Evolutionary conservation across 2,888 invertebrate species (phyloP).

Genomic region (Noctua pronuba): DNA sequence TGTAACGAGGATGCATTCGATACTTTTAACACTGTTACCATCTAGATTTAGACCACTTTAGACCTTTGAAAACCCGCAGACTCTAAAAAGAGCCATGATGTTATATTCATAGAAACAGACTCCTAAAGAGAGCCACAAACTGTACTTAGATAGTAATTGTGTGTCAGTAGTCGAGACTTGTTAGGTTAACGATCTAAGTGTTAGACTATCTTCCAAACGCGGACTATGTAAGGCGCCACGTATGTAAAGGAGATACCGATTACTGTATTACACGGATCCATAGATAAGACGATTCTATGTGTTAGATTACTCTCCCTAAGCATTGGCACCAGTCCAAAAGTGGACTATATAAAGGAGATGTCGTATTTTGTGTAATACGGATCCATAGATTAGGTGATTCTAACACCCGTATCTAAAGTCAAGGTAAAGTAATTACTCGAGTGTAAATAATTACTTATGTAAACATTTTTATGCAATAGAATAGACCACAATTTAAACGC

Average conservation of each 20-base stretch:
- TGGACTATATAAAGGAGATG: neutral
- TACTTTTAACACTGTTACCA: neutral
- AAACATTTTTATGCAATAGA: too few relatives aligned
- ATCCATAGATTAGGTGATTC: slow-evolving; percentile 7
- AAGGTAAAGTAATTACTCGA: too few relatives aligned
- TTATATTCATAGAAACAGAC: neutral
- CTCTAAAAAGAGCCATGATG: slow-evolving; percentile 5
- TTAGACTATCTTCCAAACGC: neutral
- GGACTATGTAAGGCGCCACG: neutral
- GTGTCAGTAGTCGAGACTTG: slow-evolving; percentile 13
- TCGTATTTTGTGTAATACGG: neutral
- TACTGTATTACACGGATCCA: neutral
- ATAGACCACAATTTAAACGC: too few relatives aligned
- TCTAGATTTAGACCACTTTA: slow-evolving; percentile 47
- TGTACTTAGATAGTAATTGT: neutral
- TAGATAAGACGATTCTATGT: neutral
- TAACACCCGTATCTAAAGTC: neutral
- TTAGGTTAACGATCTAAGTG: slow-evolving; percentile 15
- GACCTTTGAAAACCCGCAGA: neutral
- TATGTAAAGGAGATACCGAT: neutral
- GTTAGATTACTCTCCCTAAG: neutral
- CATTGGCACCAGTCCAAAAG: slow-evolving; percentile 1
- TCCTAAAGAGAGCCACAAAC: slow-evolving; percentile 1
- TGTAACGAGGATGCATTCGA: slow-evolving; percentile 73
- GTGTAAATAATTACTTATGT: too few relatives aligned